Conservation (phyloP, 2,888 invertebrate species). For the Leucozona laternaria region DNA sequence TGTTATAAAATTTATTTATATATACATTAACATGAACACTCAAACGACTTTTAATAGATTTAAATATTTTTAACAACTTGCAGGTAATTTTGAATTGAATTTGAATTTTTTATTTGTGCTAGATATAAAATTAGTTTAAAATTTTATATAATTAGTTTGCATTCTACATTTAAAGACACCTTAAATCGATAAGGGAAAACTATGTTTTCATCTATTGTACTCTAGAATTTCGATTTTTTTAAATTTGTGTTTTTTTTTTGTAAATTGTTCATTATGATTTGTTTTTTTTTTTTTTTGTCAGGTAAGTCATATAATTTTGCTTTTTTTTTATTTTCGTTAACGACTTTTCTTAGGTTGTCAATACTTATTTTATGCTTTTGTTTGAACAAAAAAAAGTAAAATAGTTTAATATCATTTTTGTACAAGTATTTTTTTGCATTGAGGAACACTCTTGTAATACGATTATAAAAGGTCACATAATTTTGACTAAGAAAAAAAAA, state of each 20-base stretch:
- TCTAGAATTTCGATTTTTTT: not conserved
- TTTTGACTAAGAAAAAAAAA: conserved; percentile 38
- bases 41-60: not conserved
- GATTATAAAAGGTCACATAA: conserved; percentile 60
- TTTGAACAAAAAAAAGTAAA: not conserved
- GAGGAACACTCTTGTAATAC: conserved; percentile 73
- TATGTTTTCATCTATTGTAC: not conserved
- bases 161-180: conserved; percentile 7
- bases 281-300: conserved; percentile 42
- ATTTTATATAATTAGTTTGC: not conserved
- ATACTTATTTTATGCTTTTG: not conserved
- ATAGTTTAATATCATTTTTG: conserved; percentile 34
- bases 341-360: conserved; percentile 2
- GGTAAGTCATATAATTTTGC: conserved; percentile 34
- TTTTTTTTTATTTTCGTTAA: conserved; percentile 21
- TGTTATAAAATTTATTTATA: conserved; percentile 3
- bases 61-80: not conserved
- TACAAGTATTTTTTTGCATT: conserved; percentile 37
- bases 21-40: conserved; percentile 5
- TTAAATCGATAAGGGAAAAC: not conserved
- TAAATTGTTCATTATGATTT: not conserved
- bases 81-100: not conserved
- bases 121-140: not conserved
- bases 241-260: not conserved
- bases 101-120: conserved; percentile 3